Evolutionary conservation across 2,113 vertebrate species (phyloP).

Genomic region (Mugil cephalus): DNA sequence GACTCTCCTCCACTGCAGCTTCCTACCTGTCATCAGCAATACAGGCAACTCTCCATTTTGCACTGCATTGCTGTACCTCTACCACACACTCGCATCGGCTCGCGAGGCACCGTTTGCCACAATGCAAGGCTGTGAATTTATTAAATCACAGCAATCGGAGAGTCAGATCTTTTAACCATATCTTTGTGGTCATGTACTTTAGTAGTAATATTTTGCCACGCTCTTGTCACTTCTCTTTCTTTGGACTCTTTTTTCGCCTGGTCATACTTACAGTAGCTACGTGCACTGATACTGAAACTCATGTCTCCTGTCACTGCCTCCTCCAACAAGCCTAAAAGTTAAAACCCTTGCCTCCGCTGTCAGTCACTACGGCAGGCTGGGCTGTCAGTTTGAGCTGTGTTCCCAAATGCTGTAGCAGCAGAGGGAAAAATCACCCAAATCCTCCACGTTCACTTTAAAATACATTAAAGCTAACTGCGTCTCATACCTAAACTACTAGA

Average conservation of each 20-base stretch:
- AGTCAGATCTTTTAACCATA: not conserved
- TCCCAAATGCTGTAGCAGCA: constrained; percentile 4
- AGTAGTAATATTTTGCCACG: constrained; percentile 16
- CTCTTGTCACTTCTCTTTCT: constrained; percentile 12
- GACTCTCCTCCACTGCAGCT: constrained; percentile 66
- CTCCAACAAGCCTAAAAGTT: constrained; percentile 10
- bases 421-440: not conserved
- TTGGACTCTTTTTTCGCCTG: not conserved
- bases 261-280: not conserved
- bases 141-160: not conserved
- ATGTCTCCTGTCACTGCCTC: constrained; percentile 14
- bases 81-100: constrained; percentile 14
- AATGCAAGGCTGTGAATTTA: not conserved
- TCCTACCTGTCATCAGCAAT: constrained; percentile 67
- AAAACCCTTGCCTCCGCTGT: not conserved
- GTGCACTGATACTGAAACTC: constrained; percentile 12
- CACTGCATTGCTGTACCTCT: constrained; percentile 66
- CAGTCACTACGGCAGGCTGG: not conserved
- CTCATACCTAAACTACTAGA: not conserved
- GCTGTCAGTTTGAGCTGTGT: constrained; percentile 12
- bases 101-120: not conserved
- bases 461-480: not conserved
- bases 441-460: not conserved
- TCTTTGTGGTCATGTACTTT: constrained; percentile 7
- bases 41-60: constrained; percentile 49